These are phyloP conservation scores for Cettia cetti DNA, from an alignment of 2,113 vertebrate genomes.

Conservation along the genomic window DNA sequence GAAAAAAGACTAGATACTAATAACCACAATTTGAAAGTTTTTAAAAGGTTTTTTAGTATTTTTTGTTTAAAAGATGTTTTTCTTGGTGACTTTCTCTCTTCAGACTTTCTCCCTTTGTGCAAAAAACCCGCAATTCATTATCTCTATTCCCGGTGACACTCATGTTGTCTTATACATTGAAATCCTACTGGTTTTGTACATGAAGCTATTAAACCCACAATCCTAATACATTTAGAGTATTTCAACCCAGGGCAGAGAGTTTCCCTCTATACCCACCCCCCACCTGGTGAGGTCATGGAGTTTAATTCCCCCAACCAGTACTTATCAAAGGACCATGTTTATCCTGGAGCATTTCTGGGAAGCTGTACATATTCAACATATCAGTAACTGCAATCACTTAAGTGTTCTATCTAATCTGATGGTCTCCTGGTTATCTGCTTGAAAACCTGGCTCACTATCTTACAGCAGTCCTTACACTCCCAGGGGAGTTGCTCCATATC, in stretches of 20 bases:
- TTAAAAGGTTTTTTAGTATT: background rate
- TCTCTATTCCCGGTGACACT: fast-evolving
- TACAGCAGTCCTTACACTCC: background rate
- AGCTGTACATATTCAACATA: background rate
- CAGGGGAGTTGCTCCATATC: background rate
- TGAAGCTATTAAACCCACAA: background rate
- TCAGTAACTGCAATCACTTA: background rate
- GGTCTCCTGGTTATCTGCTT: background rate
- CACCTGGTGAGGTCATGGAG: background rate
- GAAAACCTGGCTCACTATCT: background rate
- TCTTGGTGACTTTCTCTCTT: background rate
- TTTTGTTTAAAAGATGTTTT: background rate
- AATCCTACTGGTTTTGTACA: background rate
- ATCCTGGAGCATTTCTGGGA: background rate
- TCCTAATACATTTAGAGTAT: background rate
- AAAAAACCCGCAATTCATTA: fast-evolving
- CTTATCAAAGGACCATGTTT: background rate
- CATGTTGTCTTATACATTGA: fast-evolving
- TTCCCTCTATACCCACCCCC: background rate
- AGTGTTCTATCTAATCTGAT: background rate
- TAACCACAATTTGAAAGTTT: background rate
- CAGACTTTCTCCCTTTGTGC: background rate
- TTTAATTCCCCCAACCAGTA: background rate
- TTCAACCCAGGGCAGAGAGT: background rate
- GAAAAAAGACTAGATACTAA: background rate